phyloP scores from a whole-genome alignment of 2,797 vertebrate species.

The Epinephelus coioides region DNA sequence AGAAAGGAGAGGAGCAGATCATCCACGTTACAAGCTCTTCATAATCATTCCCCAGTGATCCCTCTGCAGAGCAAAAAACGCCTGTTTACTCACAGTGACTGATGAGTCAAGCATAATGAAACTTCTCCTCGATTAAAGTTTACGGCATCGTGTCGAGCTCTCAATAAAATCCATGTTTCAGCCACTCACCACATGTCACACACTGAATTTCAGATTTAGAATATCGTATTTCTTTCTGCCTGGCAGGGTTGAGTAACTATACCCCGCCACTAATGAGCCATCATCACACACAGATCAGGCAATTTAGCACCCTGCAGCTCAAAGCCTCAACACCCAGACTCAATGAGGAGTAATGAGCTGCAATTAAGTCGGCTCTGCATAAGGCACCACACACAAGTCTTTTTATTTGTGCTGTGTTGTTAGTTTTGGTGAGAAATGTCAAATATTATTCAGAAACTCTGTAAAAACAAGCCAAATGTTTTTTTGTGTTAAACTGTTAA shows the following conservation, averaged over 20 bases:
- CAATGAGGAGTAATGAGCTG: slow-evolving; percentile 39
- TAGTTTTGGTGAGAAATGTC: background rate
- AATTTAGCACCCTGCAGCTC: slow-evolving; percentile 42
- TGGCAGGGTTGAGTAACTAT: slow-evolving; percentile 11
- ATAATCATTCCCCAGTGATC: background rate
- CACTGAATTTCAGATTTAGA: slow-evolving; percentile 2
- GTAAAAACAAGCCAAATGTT: background rate
- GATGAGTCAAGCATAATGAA: slow-evolving; percentile 4
- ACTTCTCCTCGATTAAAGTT: background rate
- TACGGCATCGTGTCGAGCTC: background rate
- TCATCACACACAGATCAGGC: slow-evolving; percentile 39
- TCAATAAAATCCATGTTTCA: background rate
- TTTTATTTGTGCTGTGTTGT: slow-evolving; percentile 2
- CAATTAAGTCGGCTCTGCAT: slow-evolving; percentile 30
- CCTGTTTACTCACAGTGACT: background rate
- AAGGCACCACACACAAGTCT: background rate
- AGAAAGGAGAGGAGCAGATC: slow-evolving; percentile 24
- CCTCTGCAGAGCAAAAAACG: background rate
- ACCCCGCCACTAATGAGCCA: slow-evolving; percentile 28
- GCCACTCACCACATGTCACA: background rate
- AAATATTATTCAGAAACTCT: background rate
- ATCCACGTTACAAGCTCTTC: background rate
- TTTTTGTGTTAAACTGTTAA: background rate
- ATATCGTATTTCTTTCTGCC: slow-evolving; percentile 10
- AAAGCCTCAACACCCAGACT: slow-evolving; percentile 24